phyloP scores from a whole-genome alignment of 2,113 vertebrate genomes.

The Psittacara wagleri region DNA sequence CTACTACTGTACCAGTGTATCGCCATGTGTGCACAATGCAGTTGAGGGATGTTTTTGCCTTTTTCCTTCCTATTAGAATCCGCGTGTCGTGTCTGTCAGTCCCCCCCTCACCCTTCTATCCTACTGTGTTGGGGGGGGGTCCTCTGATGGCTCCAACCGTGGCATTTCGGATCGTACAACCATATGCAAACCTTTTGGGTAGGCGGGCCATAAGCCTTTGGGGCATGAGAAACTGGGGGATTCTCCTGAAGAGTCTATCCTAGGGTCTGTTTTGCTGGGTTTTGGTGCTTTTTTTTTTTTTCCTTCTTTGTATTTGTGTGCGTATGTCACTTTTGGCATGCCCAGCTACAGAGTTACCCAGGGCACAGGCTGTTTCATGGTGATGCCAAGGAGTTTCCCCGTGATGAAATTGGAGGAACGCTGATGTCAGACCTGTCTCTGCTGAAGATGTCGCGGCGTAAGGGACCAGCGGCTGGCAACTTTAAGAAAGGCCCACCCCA shows the following conservation, averaged over 20 bases:
- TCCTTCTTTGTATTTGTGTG: background rate
- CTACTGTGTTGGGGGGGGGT: background rate
- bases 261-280: background rate
- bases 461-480: constrained; percentile 17
- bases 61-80: background rate
- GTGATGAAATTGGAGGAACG: constrained; percentile 22
- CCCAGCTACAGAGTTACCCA: background rate
- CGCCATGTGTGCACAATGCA: background rate
- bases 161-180: rapidly evolving
- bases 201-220: background rate
- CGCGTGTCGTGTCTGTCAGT: background rate
- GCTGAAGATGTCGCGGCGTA: constrained; percentile 24
- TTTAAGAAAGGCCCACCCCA: constrained; percentile 28
- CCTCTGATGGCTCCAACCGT: rapidly evolving
- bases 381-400: background rate
- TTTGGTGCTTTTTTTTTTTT: background rate
- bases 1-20: background rate
- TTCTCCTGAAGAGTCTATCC: background rate
- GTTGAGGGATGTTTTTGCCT: background rate
- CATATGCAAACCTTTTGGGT: background rate
- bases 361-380: background rate
- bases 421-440: constrained; percentile 40
- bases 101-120: background rate
- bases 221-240: background rate
- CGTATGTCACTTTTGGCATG: background rate